phyloP scores from a whole-genome alignment of 1,140 invertebrate genomes.

The Aculops lycopersici region DNA sequence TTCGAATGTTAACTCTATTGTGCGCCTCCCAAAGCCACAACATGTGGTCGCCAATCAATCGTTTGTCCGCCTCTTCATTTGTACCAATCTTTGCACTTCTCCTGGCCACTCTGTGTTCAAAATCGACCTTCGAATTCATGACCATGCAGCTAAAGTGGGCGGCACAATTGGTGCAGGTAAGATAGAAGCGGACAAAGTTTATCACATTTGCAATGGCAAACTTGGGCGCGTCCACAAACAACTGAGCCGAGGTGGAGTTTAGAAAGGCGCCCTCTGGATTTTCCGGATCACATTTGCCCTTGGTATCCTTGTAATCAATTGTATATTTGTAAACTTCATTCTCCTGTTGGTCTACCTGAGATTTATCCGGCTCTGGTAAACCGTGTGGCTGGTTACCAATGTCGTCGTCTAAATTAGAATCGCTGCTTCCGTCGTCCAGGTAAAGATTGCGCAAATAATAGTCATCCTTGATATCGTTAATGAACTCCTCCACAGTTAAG shows the following conservation, averaged over 20 bases:
- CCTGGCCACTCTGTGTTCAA: background rate
- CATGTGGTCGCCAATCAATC: conserved; percentile 20
- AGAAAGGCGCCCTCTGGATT: background rate
- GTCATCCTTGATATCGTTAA: no score
- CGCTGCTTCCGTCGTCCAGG: background rate
- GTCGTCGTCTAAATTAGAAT: background rate
- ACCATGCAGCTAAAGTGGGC: conserved; percentile 46
- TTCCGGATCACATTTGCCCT: background rate
- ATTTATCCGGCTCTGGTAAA: background rate
- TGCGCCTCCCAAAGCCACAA: conserved; percentile 82
- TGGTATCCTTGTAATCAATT: no score
- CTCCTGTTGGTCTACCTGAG: background rate
- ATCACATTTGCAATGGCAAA: background rate
- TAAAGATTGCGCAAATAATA: background rate
- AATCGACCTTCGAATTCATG: conserved; percentile 18
- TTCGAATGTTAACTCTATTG: conserved; percentile 59
- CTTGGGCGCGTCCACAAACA: background rate
- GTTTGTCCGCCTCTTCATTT: no score
- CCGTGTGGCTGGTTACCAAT: background rate
- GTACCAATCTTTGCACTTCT: no score
- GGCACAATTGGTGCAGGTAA: conserved; percentile 64
- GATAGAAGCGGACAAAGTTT: conserved; percentile 24
- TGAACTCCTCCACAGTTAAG: conserved; percentile 41
- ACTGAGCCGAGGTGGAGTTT: background rate
- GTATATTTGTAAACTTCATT: background rate